A percentile compares a stretch with the other conserved stretches of the same genome.
phyloP scores from a whole-genome alignment of 2,797 vertebrate genomes.

The Ambastaia sidthimunki region DNA sequence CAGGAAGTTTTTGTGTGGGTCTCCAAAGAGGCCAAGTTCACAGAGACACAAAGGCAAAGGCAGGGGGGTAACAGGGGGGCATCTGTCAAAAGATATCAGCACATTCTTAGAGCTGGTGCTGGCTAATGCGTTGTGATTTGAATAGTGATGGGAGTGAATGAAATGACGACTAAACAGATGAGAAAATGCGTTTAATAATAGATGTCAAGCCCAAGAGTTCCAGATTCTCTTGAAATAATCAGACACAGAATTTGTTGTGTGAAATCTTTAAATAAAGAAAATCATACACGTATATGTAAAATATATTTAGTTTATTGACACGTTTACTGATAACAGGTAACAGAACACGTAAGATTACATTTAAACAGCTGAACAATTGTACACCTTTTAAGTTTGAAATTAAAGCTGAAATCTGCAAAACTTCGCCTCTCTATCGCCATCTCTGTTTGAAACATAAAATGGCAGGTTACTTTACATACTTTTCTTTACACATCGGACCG shows the following conservation, averaged over 20 bases:
- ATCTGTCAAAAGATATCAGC: conserved; percentile 54
- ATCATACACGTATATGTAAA: no score
- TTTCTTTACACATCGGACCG: no score
- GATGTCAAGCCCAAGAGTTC: conserved; percentile 36
- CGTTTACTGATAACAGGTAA: no score
- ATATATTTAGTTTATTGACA: no score
- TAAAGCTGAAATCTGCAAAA: no score
- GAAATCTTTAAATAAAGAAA: neutral
- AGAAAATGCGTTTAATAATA: conserved; percentile 42
- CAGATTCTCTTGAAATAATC: conserved; percentile 37
- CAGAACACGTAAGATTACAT: no score
- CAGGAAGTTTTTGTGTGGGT: conserved; percentile 71
- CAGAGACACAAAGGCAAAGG: conserved; percentile 66
- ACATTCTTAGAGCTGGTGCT: conserved; percentile 40
- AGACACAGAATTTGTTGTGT: conserved; percentile 20
- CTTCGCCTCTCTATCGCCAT: no score
- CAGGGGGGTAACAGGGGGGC: conserved; percentile 22
- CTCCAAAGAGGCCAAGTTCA: conserved; percentile 74
- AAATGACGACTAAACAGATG: conserved; percentile 41
- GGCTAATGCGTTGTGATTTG: conserved; percentile 57
- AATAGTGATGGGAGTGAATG: conserved; percentile 50
- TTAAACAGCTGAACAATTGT: no score
- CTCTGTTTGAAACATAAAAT: no score
- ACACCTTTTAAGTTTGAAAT: neutral
- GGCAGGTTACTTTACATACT: no score